A percentile compares a stretch with the other conserved stretches of the same genome.
phyloP scores from a whole-genome alignment of 2,797 vertebrate genomes.

The Ctenochaetus hawaiiensis region DNA sequence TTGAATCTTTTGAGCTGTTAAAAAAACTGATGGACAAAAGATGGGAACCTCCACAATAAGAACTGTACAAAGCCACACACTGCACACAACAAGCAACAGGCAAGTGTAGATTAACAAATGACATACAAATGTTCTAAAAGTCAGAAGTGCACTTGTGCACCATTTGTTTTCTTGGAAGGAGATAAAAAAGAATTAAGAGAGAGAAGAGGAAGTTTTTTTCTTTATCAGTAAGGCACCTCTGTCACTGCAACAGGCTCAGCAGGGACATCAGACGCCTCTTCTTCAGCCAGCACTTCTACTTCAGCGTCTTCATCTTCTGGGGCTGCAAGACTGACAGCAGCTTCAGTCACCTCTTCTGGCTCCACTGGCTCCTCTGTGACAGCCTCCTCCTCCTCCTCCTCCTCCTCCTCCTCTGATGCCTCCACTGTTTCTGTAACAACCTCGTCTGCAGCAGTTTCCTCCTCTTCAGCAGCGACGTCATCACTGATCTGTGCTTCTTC shows the following conservation, averaged over 20 bases:
- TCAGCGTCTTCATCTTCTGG: constrained; percentile 36
- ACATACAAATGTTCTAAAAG: no score
- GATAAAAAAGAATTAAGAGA: not conserved
- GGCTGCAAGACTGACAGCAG: not conserved
- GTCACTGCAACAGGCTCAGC: constrained; percentile 39
- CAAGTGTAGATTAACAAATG: not conserved
- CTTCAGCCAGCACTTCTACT: constrained; percentile 37
- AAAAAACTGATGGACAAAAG: not conserved
- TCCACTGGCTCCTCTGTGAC: constrained; percentile 36
- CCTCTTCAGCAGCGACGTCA: constrained; percentile 6
- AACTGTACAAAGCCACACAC: not conserved
- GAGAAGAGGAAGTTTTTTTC: constrained; percentile 5
- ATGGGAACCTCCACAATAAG: not conserved
- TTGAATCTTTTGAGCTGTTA: not conserved
- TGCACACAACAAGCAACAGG: constrained; percentile 11
- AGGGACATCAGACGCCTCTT: constrained; percentile 30
- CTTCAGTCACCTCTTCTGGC: constrained; percentile 28
- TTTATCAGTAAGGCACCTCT: constrained; percentile 66
- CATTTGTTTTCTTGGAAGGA: not conserved
- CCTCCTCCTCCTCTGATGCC: constrained; percentile 19
- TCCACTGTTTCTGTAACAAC: constrained; percentile 21
- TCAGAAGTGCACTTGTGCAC: not conserved
- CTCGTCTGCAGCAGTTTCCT: constrained; percentile 16
- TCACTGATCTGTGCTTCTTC: constrained; percentile 7
- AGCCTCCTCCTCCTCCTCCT: constrained; percentile 16